Percentiles rank a stretch among this genome's conserved stretches.
These are phyloP conservation scores for Centropyge bicolor DNA, from an alignment of 2,797 vertebrate species.

Conservation along the genomic window DNA sequence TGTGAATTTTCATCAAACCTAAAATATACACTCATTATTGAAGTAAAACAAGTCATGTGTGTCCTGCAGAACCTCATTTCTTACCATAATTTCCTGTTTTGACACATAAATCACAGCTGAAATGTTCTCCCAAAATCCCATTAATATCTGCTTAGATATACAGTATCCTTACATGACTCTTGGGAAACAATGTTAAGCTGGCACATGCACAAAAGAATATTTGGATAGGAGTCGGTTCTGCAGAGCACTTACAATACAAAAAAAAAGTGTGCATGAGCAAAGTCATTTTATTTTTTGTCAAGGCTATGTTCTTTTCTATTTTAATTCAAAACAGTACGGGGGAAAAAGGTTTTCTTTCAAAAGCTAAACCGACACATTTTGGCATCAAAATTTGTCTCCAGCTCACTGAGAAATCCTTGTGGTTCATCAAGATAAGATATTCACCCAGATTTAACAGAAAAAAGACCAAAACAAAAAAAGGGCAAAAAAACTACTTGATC, in stretches of 20 bases:
- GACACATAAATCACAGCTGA: not conserved
- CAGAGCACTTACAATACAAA: conserved; percentile 27
- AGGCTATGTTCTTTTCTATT: conserved; percentile 24
- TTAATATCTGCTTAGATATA: not conserved
- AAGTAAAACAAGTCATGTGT: conserved; percentile 46
- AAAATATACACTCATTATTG: conserved; percentile 48
- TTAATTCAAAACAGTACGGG: conserved; percentile 26
- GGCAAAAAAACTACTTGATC: conserved; percentile 17
- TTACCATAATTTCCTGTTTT: conserved; percentile 10
- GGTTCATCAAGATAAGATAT: conserved; percentile 36
- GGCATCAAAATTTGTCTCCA: conserved; percentile 41
- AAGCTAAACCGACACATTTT: conserved; percentile 39
- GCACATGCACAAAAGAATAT: conserved; percentile 20
- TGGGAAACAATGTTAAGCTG: not conserved
- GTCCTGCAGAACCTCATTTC: conserved; percentile 40
- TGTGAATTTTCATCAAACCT: conserved; percentile 74
- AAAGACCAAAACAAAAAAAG: not conserved
- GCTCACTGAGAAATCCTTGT: conserved; percentile 25
- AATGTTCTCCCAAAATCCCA: conserved; percentile 15
- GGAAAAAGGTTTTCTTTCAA: conserved; percentile 34
- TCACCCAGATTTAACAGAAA: conserved; percentile 8
- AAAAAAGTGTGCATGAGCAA: conserved; percentile 28
- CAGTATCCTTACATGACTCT: conserved; percentile 2
- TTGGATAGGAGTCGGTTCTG: conserved; percentile 22
- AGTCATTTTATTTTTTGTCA: conserved; percentile 15